Percentiles rank a stretch among this genome's conserved stretches.
phyloP scores from a whole-genome alignment of 2,888 invertebrate genomes.

The Hymenopus coronatus region DNA sequence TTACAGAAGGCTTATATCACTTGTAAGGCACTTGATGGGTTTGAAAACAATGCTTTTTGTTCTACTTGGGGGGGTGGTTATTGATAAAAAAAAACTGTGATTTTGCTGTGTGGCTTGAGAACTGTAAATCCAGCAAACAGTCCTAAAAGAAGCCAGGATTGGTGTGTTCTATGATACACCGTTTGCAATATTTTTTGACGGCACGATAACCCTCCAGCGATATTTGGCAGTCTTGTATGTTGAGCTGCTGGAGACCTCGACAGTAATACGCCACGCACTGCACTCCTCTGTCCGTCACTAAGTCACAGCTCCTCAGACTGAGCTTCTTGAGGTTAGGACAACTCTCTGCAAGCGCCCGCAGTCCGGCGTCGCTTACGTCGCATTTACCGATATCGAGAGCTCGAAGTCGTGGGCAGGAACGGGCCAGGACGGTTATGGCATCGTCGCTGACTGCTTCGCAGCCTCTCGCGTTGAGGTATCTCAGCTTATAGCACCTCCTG shows the following conservation, averaged over 20 bases:
- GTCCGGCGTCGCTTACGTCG: conserved; percentile 86
- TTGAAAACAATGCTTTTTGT: no score
- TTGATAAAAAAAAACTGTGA: no score
- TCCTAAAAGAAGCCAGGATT: conserved; percentile 86
- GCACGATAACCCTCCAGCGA: conserved; percentile 86
- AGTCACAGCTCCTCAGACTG: conserved; percentile 85
- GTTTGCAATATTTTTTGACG: conserved; percentile 87
- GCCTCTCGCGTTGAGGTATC: conserved; percentile 87
- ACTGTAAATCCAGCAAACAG: neutral
- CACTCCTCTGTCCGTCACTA: conserved; percentile 84
- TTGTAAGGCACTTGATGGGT: no score
- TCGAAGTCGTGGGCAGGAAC: conserved; percentile 79
- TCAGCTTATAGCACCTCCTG: conserved; percentile 80
- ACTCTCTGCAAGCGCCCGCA: conserved; percentile 81
- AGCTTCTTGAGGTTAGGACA: conserved; percentile 89
- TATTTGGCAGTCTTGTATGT: conserved; percentile 90
- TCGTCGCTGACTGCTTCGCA: conserved; percentile 94
- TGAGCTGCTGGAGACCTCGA: conserved; percentile 82
- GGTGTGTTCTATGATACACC: conserved; percentile 92
- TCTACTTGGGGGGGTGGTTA: no score
- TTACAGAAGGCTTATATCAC: no score
- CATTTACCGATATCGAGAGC: conserved; percentile 91
- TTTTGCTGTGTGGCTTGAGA: no score
- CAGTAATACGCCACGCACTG: conserved; percentile 88
- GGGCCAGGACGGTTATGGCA: conserved; percentile 79